Evolutionary conservation across 1,140 invertebrate genomes (phyloP), one percentile per base, ranked within the genome.

Genomic region (Monochamus saltuarius): DNA sequence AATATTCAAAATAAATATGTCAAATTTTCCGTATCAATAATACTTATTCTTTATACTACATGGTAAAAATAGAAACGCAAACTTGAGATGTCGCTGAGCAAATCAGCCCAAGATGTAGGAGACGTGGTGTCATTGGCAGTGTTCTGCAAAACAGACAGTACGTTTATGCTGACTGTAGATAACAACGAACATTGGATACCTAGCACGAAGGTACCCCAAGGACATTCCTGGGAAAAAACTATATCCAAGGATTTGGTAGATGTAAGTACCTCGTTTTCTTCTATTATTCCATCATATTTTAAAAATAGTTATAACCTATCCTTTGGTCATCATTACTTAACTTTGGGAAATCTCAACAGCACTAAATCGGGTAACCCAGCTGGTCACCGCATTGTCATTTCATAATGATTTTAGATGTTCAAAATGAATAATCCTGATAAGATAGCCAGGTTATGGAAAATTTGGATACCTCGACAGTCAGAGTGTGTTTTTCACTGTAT

Each of bases 131-230:
- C 72, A 1, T 47, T 71, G 16, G 29, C 65, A 13, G 52, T 68
- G 14, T 67, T 57, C 60, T 72, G 70, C 46, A 9, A 22, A 9
- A 35, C 47, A 10, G 70, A 72, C 35, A 62, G 55, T n/a, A 66
- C 68, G 8, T 43, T 71, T 22, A 45, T 73, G 63, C 29, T 72
- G 39, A 61, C 54, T 8, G 16, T 68, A 19, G 70, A 73, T 39
- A 56, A 59, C 46, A 50, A 49, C 40, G 67, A 68, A 55, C 66
- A 66, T 56, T 68, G 56, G 68, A 53, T 69, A 17, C 62, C 67
- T 11, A 43, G 36, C n/a, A 58, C 63, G 2, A 67, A 65, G 52
- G 58, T 54, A 3, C 39, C 55, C 11, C 9, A 37, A n/a, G 54
- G 45, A 29, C 39, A 16, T 1, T 46, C 58, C 13, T 69, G 67